Evolutionary conservation across 2,113 vertebrate species (phyloP), one percentile per base, ranked within the genome.

Genomic region (Equus przewalskii): DNA sequence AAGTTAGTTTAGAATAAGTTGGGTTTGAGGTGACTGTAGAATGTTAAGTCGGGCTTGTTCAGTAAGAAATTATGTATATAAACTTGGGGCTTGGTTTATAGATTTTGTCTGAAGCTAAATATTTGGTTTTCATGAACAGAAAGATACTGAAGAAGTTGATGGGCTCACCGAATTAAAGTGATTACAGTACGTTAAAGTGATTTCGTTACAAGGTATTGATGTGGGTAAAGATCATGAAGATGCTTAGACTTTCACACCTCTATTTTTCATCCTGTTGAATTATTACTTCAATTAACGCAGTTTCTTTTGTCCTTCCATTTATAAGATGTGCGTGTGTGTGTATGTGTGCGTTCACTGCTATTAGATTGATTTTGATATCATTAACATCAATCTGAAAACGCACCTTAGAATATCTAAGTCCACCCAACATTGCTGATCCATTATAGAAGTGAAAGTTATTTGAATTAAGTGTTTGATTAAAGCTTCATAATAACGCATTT

Each of bases 381-480:
- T 94, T 56, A 60, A 62, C 13, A 36, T 73, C 14, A 88, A 72
- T 67, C 33, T 54, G 65, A 81, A 80, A 83, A 73, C 19, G 76
- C 1, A 85, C 5, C n/a, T 86, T 96, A 92, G 69, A 51, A 75
- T 87, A 58, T 73, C 10, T 73, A 87, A 79, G 26, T 58, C 10
- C 16, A 83, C 6, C 49, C 36, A 80, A 83, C 84, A 87, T 21
- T 80, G 3, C 9, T 87, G 28, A 72, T 18, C 21, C 36, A 28
- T 54, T 90, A 69, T 2, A 80, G 16, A 70, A 5, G 14, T 84
- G 18, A 93, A 70, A 64, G 67, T 78, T 51, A 80, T 95, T 88
- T 91, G 49, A 91, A 58, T 88, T 95, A 21, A 84, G 76, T 95
- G 56, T 76, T 90, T 81, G 19, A 62, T 65, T 83, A 65, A 26